Evolutionary conservation across 1,140 invertebrate genomes (phyloP).

Genomic region (Centruroides sculpturatus): DNA sequence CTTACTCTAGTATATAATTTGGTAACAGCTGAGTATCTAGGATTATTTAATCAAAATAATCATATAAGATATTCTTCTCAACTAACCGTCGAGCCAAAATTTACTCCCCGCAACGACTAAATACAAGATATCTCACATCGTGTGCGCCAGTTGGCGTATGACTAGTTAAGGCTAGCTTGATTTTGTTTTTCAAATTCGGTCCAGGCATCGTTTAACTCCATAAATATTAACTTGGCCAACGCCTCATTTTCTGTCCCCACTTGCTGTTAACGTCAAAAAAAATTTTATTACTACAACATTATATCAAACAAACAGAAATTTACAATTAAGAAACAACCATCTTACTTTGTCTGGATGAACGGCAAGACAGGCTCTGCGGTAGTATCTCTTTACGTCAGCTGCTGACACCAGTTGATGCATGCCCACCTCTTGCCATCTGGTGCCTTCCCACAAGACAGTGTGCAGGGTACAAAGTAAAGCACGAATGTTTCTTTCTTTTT

Average conservation of each 20-base stretch:
- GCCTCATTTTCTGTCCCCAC: slow-evolving; percentile 73
- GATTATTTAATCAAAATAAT: no score
- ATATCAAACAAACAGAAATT: background rate
- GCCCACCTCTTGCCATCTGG: slow-evolving; percentile 78
- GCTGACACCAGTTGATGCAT: slow-evolving; percentile 85
- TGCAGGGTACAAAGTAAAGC: slow-evolving; percentile 87
- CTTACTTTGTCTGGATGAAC: slow-evolving; percentile 96
- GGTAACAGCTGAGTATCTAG: no score
- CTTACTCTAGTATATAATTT: no score
- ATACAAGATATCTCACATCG: no score
- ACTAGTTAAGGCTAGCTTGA: slow-evolving; percentile 19
- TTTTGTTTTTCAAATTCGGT: slow-evolving; percentile 75
- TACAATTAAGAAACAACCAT: background rate
- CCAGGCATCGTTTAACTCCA: slow-evolving; percentile 98
- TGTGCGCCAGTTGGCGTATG: background rate
- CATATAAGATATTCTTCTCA: no score
- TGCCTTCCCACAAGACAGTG: slow-evolving; percentile 84
- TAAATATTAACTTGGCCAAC: slow-evolving; percentile 92
- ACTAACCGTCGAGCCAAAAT: no score
- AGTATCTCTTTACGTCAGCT: slow-evolving; percentile 88
- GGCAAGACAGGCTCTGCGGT: slow-evolving; percentile 85
- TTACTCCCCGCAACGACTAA: no score
- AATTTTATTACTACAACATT: background rate
- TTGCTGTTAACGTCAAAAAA: slow-evolving; percentile 45
- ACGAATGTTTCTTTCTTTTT: slow-evolving; percentile 91